Percentiles rank a stretch among this genome's conserved stretches.
phyloP scores from a whole-genome alignment of 2,797 vertebrate species.

The Discoglossus pictus region DNA sequence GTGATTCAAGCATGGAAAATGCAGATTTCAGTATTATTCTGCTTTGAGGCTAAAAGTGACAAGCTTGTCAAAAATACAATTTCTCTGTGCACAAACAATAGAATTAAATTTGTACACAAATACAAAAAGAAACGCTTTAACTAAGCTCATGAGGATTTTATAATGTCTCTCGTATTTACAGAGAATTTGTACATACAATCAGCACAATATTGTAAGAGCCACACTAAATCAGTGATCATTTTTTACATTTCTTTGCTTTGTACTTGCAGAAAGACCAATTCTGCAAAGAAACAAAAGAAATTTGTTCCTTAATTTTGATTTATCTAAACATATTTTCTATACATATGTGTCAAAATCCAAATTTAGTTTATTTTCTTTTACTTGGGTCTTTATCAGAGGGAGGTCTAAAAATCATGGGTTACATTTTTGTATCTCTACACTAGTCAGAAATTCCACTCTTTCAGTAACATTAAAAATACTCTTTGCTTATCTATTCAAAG shows the following conservation, averaged over 20 bases:
- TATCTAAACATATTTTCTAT: neutral
- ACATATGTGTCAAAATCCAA: too few relatives aligned
- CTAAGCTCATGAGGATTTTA: conserved; percentile 19
- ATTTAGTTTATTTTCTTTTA: conserved; percentile 11
- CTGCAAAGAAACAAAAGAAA: too few relatives aligned
- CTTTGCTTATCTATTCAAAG: too few relatives aligned
- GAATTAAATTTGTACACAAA: conserved; percentile 5
- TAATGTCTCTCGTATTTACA: conserved; percentile 19
- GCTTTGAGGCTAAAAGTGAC: conserved; percentile 26
- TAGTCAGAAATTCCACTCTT: too few relatives aligned
- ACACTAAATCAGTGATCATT: conserved; percentile 1
- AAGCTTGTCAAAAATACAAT: conserved; percentile 27
- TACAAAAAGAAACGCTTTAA: conserved; percentile 27
- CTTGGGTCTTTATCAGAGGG: too few relatives aligned
- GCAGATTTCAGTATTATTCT: conserved; percentile 18
- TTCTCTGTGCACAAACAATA: conserved; percentile 4
- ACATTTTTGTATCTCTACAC: too few relatives aligned
- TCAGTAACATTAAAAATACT: too few relatives aligned
- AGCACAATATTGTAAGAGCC: neutral
- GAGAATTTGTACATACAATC: conserved; percentile 5
- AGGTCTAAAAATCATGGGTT: too few relatives aligned
- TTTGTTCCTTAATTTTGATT: too few relatives aligned
- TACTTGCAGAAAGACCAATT: too few relatives aligned
- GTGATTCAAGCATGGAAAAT: conserved; percentile 19
- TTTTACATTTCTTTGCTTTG: neutral